A percentile compares a stretch with the other conserved stretches of the same genome.
phyloP scores from a whole-genome alignment of 2,888 invertebrate species.

The Parascotia fuliginaria region DNA sequence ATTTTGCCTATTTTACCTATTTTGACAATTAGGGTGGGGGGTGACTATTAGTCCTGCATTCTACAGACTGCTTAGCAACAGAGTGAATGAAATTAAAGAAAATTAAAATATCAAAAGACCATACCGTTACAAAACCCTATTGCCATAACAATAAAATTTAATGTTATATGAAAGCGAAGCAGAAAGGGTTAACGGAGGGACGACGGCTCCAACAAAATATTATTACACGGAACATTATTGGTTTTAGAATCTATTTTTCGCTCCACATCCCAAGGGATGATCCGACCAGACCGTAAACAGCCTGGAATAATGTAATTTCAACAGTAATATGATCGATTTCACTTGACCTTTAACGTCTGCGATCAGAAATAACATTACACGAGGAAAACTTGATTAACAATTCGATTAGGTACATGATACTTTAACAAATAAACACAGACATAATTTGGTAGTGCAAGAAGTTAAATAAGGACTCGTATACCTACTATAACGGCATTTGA shows the following conservation, averaged over 20 bases:
- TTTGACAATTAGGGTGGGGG: no score
- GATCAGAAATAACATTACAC: conserved; percentile 12
- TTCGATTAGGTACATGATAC: no score
- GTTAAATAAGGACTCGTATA: no score
- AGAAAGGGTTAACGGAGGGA: not conserved
- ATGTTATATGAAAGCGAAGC: conserved; percentile 1
- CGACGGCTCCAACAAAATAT: not conserved
- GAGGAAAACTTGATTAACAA: no score
- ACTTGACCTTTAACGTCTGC: conserved; percentile 19
- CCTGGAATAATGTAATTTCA: conserved; percentile 14
- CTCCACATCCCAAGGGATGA: not conserved
- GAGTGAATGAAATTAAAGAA: no score
- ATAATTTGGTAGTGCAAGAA: no score
- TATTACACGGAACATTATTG: not conserved
- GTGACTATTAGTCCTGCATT: no score
- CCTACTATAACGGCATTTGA: no score
- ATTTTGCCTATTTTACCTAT: no score
- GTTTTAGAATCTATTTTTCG: not conserved
- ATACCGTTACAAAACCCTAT: not conserved
- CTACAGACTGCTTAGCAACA: no score
- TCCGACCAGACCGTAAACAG: conserved; percentile 15
- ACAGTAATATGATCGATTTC: conserved; percentile 25
- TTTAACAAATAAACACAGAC: no score
- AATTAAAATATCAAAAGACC: no score
- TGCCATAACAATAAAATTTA: not conserved